Percentiles rank a stretch among this genome's conserved stretches.
Conservation (phyloP, 2,797 vertebrate species). For the Pseudopleuronectes americanus region DNA sequence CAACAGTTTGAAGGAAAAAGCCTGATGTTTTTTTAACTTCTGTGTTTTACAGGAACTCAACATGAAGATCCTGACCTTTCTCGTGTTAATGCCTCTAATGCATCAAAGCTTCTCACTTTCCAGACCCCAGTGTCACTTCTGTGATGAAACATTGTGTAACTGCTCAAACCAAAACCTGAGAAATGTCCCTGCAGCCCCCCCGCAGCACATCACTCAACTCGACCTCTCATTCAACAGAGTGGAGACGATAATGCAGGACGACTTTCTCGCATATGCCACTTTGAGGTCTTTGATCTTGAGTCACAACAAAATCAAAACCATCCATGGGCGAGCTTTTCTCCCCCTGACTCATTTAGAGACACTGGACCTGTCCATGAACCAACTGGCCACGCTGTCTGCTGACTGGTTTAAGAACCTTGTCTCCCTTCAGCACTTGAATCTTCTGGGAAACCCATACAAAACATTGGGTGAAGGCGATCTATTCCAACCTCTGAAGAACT, state of each 20-base stretch:
- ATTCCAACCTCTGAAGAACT: slow-evolving; percentile 73
- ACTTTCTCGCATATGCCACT: slow-evolving; percentile 71
- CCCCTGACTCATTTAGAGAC: slow-evolving; percentile 68
- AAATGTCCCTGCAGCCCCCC: slow-evolving; percentile 63
- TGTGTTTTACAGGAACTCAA: slow-evolving; percentile 7
- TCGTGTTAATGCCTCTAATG: slow-evolving; percentile 6
- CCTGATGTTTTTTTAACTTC: not conserved
- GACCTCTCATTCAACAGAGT: slow-evolving; percentile 82
- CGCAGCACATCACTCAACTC: slow-evolving; percentile 37
- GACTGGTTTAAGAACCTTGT: slow-evolving; percentile 80
- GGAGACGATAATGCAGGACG: slow-evolving; percentile 50
- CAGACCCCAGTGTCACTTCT: slow-evolving; percentile 52
- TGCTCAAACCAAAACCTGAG: slow-evolving; percentile 70
- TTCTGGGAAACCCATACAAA: slow-evolving; percentile 81
- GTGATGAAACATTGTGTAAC: slow-evolving; percentile 67
- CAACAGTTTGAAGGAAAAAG: no score
- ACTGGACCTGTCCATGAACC: slow-evolving; percentile 84
- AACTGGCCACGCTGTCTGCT: slow-evolving; percentile 66
- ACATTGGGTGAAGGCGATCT: slow-evolving; percentile 71
- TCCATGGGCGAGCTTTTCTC: slow-evolving; percentile 70
- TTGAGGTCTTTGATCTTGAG: slow-evolving; percentile 73
- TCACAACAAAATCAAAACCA: slow-evolving; percentile 75
- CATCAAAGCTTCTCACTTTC: not conserved
- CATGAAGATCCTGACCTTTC: slow-evolving; percentile 3
- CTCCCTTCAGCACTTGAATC: slow-evolving; percentile 75